Percentiles rank a stretch among this genome's conserved stretches.
Conservation (phyloP, 1,140 invertebrate species). For the Cephus cinctus region DNA sequence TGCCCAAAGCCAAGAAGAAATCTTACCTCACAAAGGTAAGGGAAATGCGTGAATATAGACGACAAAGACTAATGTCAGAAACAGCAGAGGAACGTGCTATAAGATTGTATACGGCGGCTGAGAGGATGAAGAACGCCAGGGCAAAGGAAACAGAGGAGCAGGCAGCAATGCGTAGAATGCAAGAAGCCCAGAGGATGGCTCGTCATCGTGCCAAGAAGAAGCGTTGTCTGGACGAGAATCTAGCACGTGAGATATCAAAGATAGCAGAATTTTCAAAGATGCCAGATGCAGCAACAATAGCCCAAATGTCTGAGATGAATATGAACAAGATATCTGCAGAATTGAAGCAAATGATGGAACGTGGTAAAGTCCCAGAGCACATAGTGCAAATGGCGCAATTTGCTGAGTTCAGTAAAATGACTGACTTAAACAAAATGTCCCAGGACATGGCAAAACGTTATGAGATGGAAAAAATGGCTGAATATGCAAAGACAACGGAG, state of each 20-base stretch:
- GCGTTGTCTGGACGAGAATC: constrained; percentile 50
- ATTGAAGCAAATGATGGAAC: constrained; percentile 55
- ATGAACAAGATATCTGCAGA: constrained; percentile 56
- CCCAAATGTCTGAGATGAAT: constrained; percentile 53
- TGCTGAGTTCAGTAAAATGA: constrained; percentile 54
- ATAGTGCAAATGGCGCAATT: constrained; percentile 56
- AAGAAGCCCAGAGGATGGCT: constrained; percentile 53
- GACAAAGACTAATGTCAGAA: constrained; percentile 42
- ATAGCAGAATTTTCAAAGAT: constrained; percentile 53
- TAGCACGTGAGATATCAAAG: constrained; percentile 52
- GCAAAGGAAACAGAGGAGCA: constrained; percentile 51
- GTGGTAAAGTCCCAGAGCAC: constrained; percentile 53
- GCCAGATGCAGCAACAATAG: constrained; percentile 47
- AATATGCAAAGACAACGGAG: constrained; percentile 49
- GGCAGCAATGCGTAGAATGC: constrained; percentile 50
- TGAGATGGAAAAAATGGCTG: constrained; percentile 54
- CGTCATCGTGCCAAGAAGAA: constrained; percentile 53
- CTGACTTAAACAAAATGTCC: constrained; percentile 50
- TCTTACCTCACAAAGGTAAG: constrained; percentile 32
- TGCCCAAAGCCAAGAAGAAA: constrained; percentile 20
- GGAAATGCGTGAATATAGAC: constrained; percentile 33
- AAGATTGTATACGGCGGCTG: constrained; percentile 40
- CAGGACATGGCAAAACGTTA: constrained; percentile 53
- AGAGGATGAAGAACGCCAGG: constrained; percentile 52
- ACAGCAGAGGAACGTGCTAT: constrained; percentile 44